Evolutionary conservation across 2,113 vertebrate genomes (phyloP).

Genomic region (Chloroceryle aenea): DNA sequence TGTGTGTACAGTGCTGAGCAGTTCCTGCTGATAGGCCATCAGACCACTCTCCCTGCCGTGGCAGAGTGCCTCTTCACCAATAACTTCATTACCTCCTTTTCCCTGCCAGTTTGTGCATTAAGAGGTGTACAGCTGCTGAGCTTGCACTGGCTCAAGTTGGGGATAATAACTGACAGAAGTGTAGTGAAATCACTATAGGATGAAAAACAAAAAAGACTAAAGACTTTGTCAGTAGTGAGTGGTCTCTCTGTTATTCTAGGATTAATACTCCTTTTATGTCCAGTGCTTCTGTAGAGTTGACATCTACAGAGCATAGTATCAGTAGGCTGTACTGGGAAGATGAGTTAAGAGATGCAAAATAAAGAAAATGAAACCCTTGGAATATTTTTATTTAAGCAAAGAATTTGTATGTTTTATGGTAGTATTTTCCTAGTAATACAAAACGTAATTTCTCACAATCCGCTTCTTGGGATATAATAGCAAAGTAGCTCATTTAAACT

Average conservation of each 20-base stretch:
- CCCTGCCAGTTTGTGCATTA: neutral
- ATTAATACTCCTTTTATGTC: neutral
- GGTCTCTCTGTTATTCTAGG: neutral
- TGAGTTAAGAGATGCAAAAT: neutral
- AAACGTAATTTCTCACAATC: neutral
- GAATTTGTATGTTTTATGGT: neutral
- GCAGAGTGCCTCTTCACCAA: neutral
- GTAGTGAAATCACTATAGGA: neutral
- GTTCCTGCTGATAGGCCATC: neutral
- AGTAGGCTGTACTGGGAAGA: neutral
- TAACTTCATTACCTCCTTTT: neutral
- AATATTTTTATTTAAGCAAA: conserved; percentile 8
- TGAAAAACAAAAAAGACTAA: neutral
- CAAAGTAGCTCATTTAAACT: conserved; percentile 7
- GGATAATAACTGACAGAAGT: conserved; percentile 11
- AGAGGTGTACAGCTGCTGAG: neutral
- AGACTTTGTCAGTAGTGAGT: neutral
- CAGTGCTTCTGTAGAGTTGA: neutral
- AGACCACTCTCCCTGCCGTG: rapidly evolving
- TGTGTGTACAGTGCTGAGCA: neutral
- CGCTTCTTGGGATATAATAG: neutral
- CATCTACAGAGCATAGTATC: neutral
- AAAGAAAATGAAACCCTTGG: neutral
- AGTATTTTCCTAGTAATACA: neutral
- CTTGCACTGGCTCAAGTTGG: neutral